Base-by-base conservation (phyloP, 1,140 invertebrate species). In the Lepidurus arcticus region DNA sequence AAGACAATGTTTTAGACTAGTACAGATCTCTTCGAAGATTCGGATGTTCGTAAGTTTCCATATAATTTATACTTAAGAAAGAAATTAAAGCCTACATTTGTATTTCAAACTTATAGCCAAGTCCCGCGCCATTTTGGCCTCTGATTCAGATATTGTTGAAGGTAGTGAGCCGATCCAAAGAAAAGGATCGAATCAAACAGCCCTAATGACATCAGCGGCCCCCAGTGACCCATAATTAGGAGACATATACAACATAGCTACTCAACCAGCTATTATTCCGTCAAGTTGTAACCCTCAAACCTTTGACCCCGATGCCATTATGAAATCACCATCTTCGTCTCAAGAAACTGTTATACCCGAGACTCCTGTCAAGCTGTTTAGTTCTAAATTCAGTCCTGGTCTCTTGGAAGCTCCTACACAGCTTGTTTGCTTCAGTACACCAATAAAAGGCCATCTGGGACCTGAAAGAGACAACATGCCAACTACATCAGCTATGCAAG, bases 311-410 rank as follows among this genome's bases (percentile, higher is more conserved):
- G 53, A 65, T 7, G 1, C n/a, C 8, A 4, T n/a, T 16, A 16
- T 65, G 53, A 65, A 65, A 65, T 65, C 53, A 16, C 53, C 53
- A 16, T 65, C 53, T 21, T 65, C 53, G 16, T 65, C 53, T 16
- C 53, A 65, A 65, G 53, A 65, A 65, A 65, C 53, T 65, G 9
- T 65, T n/a, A 65, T 65, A 21, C 21, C 16, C 53, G 53, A 65
- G 21, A 65, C 53, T 65, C 53, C 53, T 13, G 53, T 21, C 3
- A 65, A 65, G n/a, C 7, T 16, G 21, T 21, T 65, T 1, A 65
- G 8, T 7, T 21, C 53, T 65, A 21, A 65, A 65, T 21, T 7
- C 21, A 21, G 53, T 7, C 13, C 6, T 21, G 21, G 9, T n/a
- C 21, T 65, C 8, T 4, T 65, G 53, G 16, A 65, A 16, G 21